Percentiles rank a stretch among this genome's conserved stretches.
These are phyloP conservation scores for Coregonus clupeaformis DNA, from an alignment of 2,113 vertebrate genomes.

Conservation along the genomic window DNA sequence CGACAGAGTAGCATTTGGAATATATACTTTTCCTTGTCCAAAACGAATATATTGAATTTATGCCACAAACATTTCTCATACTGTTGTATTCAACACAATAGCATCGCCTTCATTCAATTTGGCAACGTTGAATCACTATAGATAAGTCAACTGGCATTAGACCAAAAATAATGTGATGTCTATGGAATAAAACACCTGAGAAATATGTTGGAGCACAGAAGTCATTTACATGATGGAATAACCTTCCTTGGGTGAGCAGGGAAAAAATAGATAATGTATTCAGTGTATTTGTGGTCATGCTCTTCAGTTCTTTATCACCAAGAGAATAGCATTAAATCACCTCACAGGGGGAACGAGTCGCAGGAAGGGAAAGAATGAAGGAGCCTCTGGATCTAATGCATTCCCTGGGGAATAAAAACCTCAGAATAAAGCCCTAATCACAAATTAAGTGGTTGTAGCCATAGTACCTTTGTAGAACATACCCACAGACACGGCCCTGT, in stretches of 20 bases:
- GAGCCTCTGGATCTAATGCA: too few species aligned
- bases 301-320: slow-evolving; percentile 80
- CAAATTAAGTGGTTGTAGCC: slow-evolving; percentile 81
- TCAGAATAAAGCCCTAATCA: slow-evolving; percentile 82
- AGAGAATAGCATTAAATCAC: slow-evolving; percentile 81
- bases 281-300: slow-evolving; percentile 71
- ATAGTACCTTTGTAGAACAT: slow-evolving; percentile 72
- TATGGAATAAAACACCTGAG: slow-evolving; percentile 6
- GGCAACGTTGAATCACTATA: not conserved
- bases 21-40: too few species aligned
- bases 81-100: not conserved
- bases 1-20: too few species aligned
- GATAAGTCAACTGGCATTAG: not conserved
- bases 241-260: slow-evolving; percentile 3
- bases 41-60: not conserved
- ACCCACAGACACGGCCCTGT: slow-evolving; percentile 57
- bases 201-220: not conserved
- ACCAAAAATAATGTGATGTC: slow-evolving; percentile 2
- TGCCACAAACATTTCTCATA: not conserved
- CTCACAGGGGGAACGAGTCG: slow-evolving; percentile 78
- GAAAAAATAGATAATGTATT: not conserved
- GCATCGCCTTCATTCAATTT: not conserved
- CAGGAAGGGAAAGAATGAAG: slow-evolving; percentile 58
- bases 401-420: slow-evolving; percentile 56
- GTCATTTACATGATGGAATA: slow-evolving; percentile 6